These are phyloP conservation scores for Coregonus sp. DNA, from an alignment of 2,797 vertebrate species.

Conservation along the genomic window DNA sequence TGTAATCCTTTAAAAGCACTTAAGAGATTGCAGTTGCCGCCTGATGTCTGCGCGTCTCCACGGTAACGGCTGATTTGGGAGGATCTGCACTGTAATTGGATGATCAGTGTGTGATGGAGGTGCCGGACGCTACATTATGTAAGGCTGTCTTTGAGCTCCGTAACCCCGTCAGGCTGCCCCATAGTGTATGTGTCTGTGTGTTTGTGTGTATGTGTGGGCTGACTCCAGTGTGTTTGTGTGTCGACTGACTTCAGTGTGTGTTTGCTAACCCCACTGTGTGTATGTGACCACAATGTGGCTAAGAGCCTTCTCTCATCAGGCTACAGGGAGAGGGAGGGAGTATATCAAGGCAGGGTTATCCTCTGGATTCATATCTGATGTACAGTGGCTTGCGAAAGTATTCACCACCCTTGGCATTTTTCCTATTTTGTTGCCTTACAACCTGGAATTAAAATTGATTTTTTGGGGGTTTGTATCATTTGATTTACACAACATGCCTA, in stretches of 20 bases:
- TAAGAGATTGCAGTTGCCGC: constrained; percentile 98
- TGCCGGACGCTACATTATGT: constrained; percentile 90
- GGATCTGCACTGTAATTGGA: constrained; percentile 94
- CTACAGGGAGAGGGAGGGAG: constrained; percentile 71
- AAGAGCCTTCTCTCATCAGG: constrained; percentile 95
- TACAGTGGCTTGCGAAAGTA: not conserved
- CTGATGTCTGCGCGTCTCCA: constrained; percentile 88
- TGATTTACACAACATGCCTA: too few species aligned
- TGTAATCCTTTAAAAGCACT: constrained; percentile 99
- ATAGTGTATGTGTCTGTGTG: constrained; percentile 38
- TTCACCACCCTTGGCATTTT: too few species aligned
- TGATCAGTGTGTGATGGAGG: constrained; percentile 98
- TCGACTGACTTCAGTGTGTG: constrained; percentile 27
- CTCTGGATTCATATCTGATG: constrained; percentile 73
- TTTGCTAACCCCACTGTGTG: not conserved
- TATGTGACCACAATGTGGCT: constrained; percentile 93
- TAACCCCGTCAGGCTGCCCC: constrained; percentile 81
- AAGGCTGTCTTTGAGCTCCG: constrained; percentile 89
- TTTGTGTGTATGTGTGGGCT: constrained; percentile 56
- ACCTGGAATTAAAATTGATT: too few species aligned
- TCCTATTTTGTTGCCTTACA: too few species aligned
- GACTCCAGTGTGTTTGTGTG: constrained; percentile 1
- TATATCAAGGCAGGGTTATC: constrained; percentile 60
- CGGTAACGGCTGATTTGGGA: constrained; percentile 87
- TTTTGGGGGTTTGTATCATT: too few species aligned